A percentile compares a stretch with the other conserved stretches of the same genome.
These are phyloP conservation scores for Drosophila nr. medialis DNA, from an alignment of 2,888 invertebrate genomes.

Conservation along the genomic window DNA sequence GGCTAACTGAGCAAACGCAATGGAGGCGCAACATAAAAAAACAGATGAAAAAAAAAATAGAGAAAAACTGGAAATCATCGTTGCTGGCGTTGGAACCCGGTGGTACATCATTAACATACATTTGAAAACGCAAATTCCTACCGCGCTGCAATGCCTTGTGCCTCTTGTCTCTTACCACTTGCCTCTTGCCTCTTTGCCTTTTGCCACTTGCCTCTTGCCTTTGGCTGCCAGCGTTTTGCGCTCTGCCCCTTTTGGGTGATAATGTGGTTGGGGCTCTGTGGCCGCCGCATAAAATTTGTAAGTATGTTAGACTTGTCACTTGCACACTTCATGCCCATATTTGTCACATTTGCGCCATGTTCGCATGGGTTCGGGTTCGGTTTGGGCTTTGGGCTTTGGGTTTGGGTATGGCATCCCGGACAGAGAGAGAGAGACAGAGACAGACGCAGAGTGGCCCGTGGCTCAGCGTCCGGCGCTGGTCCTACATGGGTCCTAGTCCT, in stretches of 20 bases:
- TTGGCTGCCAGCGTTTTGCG: not conserved
- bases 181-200: not conserved
- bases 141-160: constrained; percentile 27
- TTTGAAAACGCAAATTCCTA: constrained; percentile 77
- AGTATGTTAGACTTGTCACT: constrained; percentile 81
- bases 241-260: constrained; percentile 46
- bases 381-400: constrained; percentile 3
- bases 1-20: constrained; percentile 56
- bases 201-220: not conserved
- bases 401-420: not conserved
- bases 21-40: constrained; percentile 2
- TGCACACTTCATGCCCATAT: constrained; percentile 82
- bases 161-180: not conserved
- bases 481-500: constrained; percentile 46
- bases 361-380: constrained; percentile 42
- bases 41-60: constrained; percentile 23
- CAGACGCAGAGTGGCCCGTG: constrained; percentile 39
- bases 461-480: constrained; percentile 49
- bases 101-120: constrained; percentile 76
- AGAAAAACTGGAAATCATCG: constrained; percentile 68
- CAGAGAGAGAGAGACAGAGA: not conserved
- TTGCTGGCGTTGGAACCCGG: constrained; percentile 36
- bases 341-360: constrained; percentile 81
- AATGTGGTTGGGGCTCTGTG: constrained; percentile 54
- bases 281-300: constrained; percentile 73